Evolutionary conservation across 2,888 invertebrate genomes (phyloP).

Genomic region (Girardia tigrina): DNA sequence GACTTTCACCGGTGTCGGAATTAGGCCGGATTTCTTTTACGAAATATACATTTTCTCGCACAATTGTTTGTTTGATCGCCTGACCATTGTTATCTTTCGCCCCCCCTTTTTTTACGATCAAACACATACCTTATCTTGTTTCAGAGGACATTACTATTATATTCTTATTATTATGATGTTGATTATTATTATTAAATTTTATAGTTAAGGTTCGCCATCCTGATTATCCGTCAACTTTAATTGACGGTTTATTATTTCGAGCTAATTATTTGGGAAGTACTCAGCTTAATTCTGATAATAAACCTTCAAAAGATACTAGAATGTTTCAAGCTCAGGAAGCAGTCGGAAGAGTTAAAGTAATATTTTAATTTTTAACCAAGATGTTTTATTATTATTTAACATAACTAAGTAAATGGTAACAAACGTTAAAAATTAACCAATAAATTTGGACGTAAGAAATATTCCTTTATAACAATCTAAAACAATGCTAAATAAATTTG

Average conservation of each 20-base stretch:
- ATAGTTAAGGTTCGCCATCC: conserved; percentile 52
- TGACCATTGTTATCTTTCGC: too few relatives aligned
- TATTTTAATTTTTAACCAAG: not conserved
- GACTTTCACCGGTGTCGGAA: too few relatives aligned
- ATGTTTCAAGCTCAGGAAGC: conserved; percentile 99
- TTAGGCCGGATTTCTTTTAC: too few relatives aligned
- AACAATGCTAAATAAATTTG: too few relatives aligned
- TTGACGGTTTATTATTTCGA: conserved; percentile 94
- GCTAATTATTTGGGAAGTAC: conserved; percentile 93
- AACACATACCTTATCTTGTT: conserved; percentile 25
- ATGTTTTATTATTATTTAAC: too few relatives aligned
- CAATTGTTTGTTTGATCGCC: too few relatives aligned
- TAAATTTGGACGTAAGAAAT: too few relatives aligned
- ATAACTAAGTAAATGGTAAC: too few relatives aligned
- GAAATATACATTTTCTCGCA: too few relatives aligned
- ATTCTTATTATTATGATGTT: too few relatives aligned
- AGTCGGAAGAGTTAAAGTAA: conserved; percentile 91
- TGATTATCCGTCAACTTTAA: conserved; percentile 67
- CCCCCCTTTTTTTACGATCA: conserved; percentile 36
- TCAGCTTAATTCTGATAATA: conserved; percentile 91
- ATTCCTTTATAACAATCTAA: too few relatives aligned
- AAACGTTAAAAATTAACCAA: too few relatives aligned
- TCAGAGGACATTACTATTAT: not conserved
- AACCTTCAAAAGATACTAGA: conserved; percentile 90
- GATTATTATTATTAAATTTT: conserved; percentile 25